Evolutionary conservation across 2,888 invertebrate genomes (phyloP).

Genomic region (Andrena camellia): DNA sequence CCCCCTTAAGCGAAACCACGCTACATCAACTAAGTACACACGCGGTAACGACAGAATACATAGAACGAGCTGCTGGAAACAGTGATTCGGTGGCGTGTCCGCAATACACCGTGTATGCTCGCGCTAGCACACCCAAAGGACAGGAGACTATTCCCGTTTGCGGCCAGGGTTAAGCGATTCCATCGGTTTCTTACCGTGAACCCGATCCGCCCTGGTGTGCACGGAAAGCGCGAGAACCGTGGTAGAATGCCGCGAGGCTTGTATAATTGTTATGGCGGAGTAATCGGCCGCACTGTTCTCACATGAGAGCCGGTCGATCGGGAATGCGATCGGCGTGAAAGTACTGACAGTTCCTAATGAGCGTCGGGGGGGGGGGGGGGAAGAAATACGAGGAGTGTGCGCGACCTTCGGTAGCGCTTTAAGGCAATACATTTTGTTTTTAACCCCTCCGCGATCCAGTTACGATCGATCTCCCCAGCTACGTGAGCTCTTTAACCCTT

Average conservation of each 20-base stretch:
- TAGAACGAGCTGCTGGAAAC: neutral
- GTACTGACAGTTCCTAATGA: constrained; percentile 56
- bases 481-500: neutral
- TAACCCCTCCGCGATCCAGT: constrained; percentile 1
- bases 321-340: constrained; percentile 60
- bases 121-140: neutral
- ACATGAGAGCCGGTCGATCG: constrained; percentile 41
- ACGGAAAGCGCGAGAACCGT: constrained; percentile 22
- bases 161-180: constrained; percentile 27
- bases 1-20: no score
- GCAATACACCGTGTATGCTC: neutral
- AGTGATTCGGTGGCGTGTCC: neutral
- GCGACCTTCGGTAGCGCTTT: constrained; percentile 38
- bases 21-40: no score
- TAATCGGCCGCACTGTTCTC: constrained; percentile 39
- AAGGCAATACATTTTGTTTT: constrained; percentile 35
- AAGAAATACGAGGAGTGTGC: constrained; percentile 27
- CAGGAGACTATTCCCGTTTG: neutral
- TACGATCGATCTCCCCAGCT: neutral
- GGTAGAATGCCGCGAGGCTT: constrained; percentile 20
- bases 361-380: constrained; percentile 1
- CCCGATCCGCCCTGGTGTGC: constrained; percentile 11
- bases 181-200: constrained; percentile 23
- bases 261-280: constrained; percentile 45
- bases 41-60: neutral